Conservation (phyloP, 2,797 vertebrate species). For the Sebastes taczanowskii region DNA sequence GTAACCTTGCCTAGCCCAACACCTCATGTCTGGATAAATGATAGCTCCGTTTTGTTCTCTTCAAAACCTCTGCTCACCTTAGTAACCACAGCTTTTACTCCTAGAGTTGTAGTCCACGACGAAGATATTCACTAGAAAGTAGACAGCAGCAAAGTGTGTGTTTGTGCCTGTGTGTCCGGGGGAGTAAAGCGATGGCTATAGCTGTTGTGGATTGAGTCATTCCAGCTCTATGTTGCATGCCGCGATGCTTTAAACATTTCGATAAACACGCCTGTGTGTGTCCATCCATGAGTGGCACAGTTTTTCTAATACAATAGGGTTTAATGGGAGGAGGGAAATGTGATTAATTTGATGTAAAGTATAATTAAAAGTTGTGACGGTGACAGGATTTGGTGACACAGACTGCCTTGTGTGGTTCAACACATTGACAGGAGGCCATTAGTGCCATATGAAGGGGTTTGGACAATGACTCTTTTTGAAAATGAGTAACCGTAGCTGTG, state of each 20-base stretch:
- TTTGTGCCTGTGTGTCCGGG: background rate
- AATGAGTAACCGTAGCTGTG: background rate
- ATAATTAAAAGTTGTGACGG: conserved; percentile 27
- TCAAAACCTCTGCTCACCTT: conserved; percentile 9
- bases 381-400: conserved; percentile 28
- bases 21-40: conserved; percentile 55
- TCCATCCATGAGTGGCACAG: background rate
- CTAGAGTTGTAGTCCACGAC: background rate
- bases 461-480: background rate
- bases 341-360: conserved; percentile 25
- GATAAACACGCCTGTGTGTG: background rate
- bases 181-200: background rate
- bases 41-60: conserved; percentile 49
- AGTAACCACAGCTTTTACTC: background rate
- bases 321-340: background rate
- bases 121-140: background rate
- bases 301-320: background rate
- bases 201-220: background rate
- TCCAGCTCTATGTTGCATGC: background rate
- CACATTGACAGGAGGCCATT: conserved; percentile 11
- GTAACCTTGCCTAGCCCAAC: conserved; percentile 48
- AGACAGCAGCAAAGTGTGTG: background rate
- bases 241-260: background rate
- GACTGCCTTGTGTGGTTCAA: conserved; percentile 12
- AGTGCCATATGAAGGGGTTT: background rate